Evolutionary conservation across 2,797 vertebrate species (phyloP).

Genomic region (Amphiprion clarkii): DNA sequence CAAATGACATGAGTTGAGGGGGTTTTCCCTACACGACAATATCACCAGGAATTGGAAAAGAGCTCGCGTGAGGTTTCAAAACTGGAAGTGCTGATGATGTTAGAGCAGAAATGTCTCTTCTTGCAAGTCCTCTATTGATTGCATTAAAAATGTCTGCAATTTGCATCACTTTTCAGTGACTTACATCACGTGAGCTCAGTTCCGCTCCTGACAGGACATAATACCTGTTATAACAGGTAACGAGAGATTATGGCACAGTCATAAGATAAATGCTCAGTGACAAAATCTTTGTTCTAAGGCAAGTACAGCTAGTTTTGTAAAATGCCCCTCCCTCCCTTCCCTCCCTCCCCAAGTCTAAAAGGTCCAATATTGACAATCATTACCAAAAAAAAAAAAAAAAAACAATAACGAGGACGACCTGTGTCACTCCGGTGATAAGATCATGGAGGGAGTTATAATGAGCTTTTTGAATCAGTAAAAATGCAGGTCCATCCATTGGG

Average conservation of each 20-base stretch:
- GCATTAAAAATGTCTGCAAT: slow-evolving; percentile 18
- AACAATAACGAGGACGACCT: slow-evolving; percentile 32
- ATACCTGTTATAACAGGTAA: slow-evolving; percentile 85
- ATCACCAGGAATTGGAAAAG: slow-evolving; percentile 61
- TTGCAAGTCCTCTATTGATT: neutral
- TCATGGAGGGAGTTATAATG: slow-evolving; percentile 16
- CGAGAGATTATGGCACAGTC: slow-evolving; percentile 86
- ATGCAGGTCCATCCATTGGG: slow-evolving; percentile 25
- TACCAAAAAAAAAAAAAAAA: slow-evolving; percentile 13
- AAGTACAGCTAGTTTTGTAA: slow-evolving; percentile 78
- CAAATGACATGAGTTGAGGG: slow-evolving; percentile 66
- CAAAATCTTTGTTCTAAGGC: slow-evolving; percentile 84
- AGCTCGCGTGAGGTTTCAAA: slow-evolving; percentile 53
- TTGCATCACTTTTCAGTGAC: slow-evolving; percentile 6
- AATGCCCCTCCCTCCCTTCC: slow-evolving; percentile 8
- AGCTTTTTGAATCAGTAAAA: slow-evolving; percentile 41
- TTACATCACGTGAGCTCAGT: slow-evolving; percentile 51
- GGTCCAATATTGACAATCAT: slow-evolving; percentile 57
- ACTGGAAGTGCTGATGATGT: slow-evolving; percentile 50
- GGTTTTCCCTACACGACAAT: slow-evolving; percentile 62
- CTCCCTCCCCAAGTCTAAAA: slow-evolving; percentile 32
- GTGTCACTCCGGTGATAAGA: slow-evolving; percentile 33
- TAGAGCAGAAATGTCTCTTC: slow-evolving; percentile 23
- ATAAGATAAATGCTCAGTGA: slow-evolving; percentile 85
- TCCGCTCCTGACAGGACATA: slow-evolving; percentile 72